These are phyloP conservation scores for Tetragonula clypearis DNA, from an alignment of 1,140 invertebrate species.

Conservation along the genomic window DNA sequence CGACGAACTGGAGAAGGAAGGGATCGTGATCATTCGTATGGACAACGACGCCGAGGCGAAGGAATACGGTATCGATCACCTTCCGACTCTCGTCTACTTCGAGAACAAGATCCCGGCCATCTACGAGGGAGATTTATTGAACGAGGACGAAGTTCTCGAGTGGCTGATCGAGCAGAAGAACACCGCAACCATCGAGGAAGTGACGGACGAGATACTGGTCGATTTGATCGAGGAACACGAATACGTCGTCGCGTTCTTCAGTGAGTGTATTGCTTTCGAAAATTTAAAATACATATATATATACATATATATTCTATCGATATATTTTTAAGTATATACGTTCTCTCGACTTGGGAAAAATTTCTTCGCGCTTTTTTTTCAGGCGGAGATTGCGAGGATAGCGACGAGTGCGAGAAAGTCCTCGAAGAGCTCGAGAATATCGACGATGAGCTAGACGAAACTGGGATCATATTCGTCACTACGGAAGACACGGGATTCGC, in stretches of 20 bases:
- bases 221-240: slow-evolving; percentile 95
- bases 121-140: slow-evolving; percentile 95
- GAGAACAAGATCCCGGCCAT: slow-evolving; percentile 95
- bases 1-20: slow-evolving; percentile 94
- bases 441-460: slow-evolving; percentile 96
- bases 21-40: slow-evolving; percentile 94
- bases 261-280: slow-evolving; percentile 81
- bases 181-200: slow-evolving; percentile 96
- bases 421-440: slow-evolving; percentile 94
- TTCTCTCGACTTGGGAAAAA: neutral
- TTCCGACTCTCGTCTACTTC: slow-evolving; percentile 94
- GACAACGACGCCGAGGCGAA: slow-evolving; percentile 94
- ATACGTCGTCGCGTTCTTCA: slow-evolving; percentile 97
- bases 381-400: slow-evolving; percentile 93
- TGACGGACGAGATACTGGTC: slow-evolving; percentile 94
- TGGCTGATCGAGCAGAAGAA: slow-evolving; percentile 96
- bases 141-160: slow-evolving; percentile 94
- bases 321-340: neutral
- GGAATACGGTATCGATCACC: slow-evolving; percentile 94
- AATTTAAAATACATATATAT: too few species aligned
- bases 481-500: slow-evolving; percentile 92
- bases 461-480: slow-evolving; percentile 96
- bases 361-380: neutral
- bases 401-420: slow-evolving; percentile 92
- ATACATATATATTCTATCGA: too few species aligned